A percentile compares a stretch with the other conserved stretches of the same genome.
Conservation (phyloP, 2,113 vertebrate genomes). For the Copsychus sechellarum region DNA sequence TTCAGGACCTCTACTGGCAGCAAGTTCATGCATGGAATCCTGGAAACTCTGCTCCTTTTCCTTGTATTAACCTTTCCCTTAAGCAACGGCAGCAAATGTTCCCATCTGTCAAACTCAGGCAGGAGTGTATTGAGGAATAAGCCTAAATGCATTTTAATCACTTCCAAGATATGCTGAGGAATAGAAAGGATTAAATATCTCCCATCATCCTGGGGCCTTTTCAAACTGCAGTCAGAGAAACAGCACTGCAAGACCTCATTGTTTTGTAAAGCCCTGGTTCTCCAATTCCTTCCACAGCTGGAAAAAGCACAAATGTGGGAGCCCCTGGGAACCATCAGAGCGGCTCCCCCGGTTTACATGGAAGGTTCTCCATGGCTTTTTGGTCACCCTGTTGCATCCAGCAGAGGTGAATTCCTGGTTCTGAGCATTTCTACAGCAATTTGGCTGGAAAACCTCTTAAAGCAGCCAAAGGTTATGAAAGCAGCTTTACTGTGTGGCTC, state of each 20-base stretch:
- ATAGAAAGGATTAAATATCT: slow-evolving; percentile 33
- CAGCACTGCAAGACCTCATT: background rate
- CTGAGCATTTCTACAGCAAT: background rate
- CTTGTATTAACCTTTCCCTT: slow-evolving; percentile 28
- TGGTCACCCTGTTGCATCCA: background rate
- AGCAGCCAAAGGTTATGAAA: background rate
- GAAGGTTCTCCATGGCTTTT: background rate
- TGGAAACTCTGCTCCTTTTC: background rate
- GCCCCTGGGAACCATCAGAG: background rate
- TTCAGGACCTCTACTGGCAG: slow-evolving; percentile 59
- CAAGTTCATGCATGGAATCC: background rate
- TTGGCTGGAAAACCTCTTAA: background rate
- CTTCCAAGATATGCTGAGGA: background rate
- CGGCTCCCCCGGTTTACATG: background rate
- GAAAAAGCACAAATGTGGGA: background rate
- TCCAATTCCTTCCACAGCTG: background rate
- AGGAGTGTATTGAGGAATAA: background rate
- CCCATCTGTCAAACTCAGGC: slow-evolving; percentile 20
- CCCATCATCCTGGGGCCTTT: background rate
- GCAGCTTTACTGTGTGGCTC: background rate
- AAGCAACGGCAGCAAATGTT: slow-evolving; percentile 30
- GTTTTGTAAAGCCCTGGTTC: background rate
- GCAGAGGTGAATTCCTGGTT: background rate
- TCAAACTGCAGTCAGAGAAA: background rate
- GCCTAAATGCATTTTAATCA: slow-evolving; percentile 38